Conservation (phyloP, 2,113 vertebrate species). For the Irena cyanogastra region DNA sequence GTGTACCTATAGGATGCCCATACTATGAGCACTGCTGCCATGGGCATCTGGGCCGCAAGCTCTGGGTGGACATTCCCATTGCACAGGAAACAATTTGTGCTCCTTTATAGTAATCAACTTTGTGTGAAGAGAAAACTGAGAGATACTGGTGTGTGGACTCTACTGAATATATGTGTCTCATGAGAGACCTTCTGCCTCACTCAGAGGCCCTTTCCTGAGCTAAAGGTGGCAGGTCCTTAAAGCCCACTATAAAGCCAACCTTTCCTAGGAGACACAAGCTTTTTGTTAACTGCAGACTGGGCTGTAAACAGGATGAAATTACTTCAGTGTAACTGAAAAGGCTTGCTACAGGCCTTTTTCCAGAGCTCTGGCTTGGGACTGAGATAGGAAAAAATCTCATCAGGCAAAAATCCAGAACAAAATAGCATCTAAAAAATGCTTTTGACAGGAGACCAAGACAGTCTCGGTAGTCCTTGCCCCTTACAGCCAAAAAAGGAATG, state of each 20-base stretch:
- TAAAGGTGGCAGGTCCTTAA: not conserved
- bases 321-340: not conserved
- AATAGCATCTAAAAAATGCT: not conserved
- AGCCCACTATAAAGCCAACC: not conserved
- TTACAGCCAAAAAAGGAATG: not conserved
- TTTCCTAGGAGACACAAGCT: not conserved
- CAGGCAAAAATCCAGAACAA: not conserved
- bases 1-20: fast-evolving
- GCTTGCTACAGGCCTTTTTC: not conserved
- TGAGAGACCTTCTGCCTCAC: not conserved
- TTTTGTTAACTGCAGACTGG: not conserved
- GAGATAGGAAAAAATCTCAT: not conserved
- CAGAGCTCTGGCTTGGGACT: not conserved
- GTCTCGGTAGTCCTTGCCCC: not conserved
- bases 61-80: not conserved
- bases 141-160: not conserved
- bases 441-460: not conserved
- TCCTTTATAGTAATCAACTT: not conserved
- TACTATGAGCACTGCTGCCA: not conserved
- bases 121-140: not conserved
- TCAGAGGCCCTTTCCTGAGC: not conserved
- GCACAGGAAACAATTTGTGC: not conserved
- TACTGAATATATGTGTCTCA: not conserved
- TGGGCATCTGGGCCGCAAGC: not conserved
- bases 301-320: not conserved